Base-by-base conservation (phyloP, 2,888 invertebrate species). In the Ectemnius lituratus region DNA sequence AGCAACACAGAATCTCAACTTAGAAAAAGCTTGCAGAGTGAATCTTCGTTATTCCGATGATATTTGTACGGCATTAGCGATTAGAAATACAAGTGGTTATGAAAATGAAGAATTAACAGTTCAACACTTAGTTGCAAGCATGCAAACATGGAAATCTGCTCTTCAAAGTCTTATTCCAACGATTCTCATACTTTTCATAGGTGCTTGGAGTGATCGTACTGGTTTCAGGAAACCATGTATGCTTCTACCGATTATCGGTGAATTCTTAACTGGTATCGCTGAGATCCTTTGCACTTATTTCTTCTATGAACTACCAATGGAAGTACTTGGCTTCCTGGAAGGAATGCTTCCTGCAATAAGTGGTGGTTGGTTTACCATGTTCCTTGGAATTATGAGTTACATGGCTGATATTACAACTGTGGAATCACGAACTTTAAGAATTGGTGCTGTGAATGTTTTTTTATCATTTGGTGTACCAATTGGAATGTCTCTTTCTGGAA, bases 301-400 rank as follows among this genome's bases (percentile, higher is more conserved):
- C 90, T 96, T 96, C 89, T 93, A 96, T 88, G 93, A 95, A 86
- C 91, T 96, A 49, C 96, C 96, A 0, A 95, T 96, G 93, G 96
- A 96, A 91, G 95, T 94, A 2, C 95, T 95, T 16, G 96, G 95
- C 0, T 93, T 96, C 4, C 94, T 95, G 0, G 96, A 96, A 90
- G 95, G 96, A 0, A 92, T 96, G 78, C 96, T 96, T 90, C 96
- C 96, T 2, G 96, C 96, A 0, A 87, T 96, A 6, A 96, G 96
- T 0, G 95, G 96, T 11, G 96, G 96, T 11, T 96, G 96, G 96
- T 96, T 96, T 88, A 96, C 96, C 45, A 96, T 96, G 96, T 94
- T 97, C 84, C 96, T 97, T 96, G 96, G 96, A 20, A 94, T 97
- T 79, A 96, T 97, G 91, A 96, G 96, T 91, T 97, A 97, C 88